Evolutionary conservation across 2,888 invertebrate genomes (phyloP), one percentile per base, ranked within the genome.

Genomic region (Hipparchia semele): DNA sequence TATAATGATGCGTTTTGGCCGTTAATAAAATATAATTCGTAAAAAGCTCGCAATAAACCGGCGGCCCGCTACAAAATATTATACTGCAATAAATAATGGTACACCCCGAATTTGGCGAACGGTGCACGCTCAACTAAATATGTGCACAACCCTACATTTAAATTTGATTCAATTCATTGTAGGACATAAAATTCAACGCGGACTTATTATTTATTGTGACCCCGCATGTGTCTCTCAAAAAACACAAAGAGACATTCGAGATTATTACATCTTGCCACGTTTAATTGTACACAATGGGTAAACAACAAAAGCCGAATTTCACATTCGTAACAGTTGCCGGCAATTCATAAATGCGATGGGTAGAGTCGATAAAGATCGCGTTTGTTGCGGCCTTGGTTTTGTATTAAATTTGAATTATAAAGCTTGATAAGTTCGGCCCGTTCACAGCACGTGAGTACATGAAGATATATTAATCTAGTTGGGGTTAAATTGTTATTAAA

Each of bases 401-500:
- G 83, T 87, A 89, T 87, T 81, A 80, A 85, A 92, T 92, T 91
- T 92, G 84, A 92, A 93, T 92, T 90, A 92, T 91, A 92, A 93
- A 90, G 86, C 86, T 82, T 81, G 86, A 88, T 85, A 85, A 82
- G 80, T 83, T 82, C 82, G 78, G 79, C 83, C 83, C 82, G 84
- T 79, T 81, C 82, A 83, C 83, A 84, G 85, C 83, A 85, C 84
- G 77, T 82, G 90, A 87, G 89, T 88, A 90, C 89, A 92, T 91
- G 92, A 92, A 93, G 92, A 94, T 93, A 92, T 94, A 93, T 94
- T 92, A 91, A 92, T 92, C 90, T 85, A 89, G 89, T 90, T 88
- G 90, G 93, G 92, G 92, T 92, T 94, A 93, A 93, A 92, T 92
- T 91, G 89, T 93, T 93, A 92, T 93, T 93, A 93, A 93, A 92